Evolutionary conservation across 2,797 vertebrate genomes (phyloP).

Genomic region (Poeciliopsis gracilis): DNA sequence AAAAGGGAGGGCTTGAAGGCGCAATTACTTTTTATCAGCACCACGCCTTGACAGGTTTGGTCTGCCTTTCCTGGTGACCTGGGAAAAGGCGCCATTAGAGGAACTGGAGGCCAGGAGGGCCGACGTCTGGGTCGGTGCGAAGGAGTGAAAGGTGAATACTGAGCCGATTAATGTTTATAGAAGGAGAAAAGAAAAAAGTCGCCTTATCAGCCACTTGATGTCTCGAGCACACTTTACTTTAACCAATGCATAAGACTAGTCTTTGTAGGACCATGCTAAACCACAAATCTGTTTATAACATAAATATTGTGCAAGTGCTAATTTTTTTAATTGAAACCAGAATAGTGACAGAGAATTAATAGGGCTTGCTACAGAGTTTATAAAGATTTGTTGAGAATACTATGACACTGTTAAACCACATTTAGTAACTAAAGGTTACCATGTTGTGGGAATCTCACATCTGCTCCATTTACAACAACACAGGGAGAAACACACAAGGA

Average conservation of each 20-base stretch:
- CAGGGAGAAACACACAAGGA: neutral
- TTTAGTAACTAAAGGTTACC: neutral
- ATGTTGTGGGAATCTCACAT: neutral
- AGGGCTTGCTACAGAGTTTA: neutral
- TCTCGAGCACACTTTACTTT: too few relatives aligned
- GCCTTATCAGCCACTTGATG: neutral
- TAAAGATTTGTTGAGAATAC: neutral
- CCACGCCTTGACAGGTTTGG: conserved; percentile 28
- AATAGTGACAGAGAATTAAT: neutral
- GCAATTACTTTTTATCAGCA: conserved; percentile 62
- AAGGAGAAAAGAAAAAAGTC: conserved; percentile 28
- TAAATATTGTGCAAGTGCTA: neutral
- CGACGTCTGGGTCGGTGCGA: conserved; percentile 52
- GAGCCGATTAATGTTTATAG: conserved; percentile 71
- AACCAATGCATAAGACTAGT: neutral
- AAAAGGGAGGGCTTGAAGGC: conserved; percentile 44
- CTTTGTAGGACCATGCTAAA: neutral
- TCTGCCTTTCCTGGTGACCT: conserved; percentile 60
- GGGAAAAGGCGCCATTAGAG: conserved; percentile 70
- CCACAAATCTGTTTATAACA: neutral
- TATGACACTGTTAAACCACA: neutral
- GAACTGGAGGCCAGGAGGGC: conserved; percentile 50
- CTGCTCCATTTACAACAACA: neutral
- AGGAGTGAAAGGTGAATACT: conserved; percentile 41
- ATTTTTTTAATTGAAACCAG: neutral